Evolutionary conservation across 1,140 invertebrate genomes (phyloP).

Genomic region (Drosophila fuyamai): DNA sequence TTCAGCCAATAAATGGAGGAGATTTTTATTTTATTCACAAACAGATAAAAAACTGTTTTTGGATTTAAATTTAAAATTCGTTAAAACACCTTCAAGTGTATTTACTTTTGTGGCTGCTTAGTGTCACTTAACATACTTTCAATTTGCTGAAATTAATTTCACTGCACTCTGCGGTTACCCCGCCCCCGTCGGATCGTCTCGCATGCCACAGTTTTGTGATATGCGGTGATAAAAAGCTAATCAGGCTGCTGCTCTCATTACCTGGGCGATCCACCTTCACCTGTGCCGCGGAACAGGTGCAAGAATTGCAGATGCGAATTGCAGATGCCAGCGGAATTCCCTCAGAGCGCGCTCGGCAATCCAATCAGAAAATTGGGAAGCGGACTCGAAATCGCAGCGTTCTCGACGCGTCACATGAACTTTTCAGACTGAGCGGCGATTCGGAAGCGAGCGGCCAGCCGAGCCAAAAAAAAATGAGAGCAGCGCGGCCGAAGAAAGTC

Average conservation of each 20-base stretch:
- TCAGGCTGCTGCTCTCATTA: slow-evolving; percentile 30
- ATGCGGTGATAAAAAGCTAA: slow-evolving; percentile 38
- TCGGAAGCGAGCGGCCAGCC: slow-evolving; percentile 47
- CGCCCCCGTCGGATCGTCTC: slow-evolving; percentile 7
- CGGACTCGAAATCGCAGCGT: slow-evolving; percentile 57
- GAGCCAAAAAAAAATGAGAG: slow-evolving; percentile 48
- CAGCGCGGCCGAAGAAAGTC: slow-evolving; percentile 42
- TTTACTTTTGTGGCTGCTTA: not conserved
- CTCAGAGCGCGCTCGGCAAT: slow-evolving; percentile 29
- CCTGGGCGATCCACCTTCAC: slow-evolving; percentile 34
- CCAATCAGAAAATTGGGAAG: slow-evolving; percentile 6
- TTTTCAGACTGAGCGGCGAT: slow-evolving; percentile 69
- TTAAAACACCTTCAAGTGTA: not conserved
- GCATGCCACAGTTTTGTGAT: slow-evolving; percentile 7
- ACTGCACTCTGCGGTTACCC: slow-evolving; percentile 48
- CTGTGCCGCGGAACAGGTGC: slow-evolving; percentile 23
- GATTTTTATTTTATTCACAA: not conserved
- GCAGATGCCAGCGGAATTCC: slow-evolving; percentile 50
- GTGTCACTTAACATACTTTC: slow-evolving; percentile 25
- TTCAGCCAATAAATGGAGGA: no score
- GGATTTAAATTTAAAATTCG: not conserved
- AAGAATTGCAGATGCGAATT: slow-evolving; percentile 37
- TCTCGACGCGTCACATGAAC: slow-evolving; percentile 75
- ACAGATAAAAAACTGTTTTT: not conserved
- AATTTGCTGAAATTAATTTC: slow-evolving; percentile 47